These are phyloP conservation scores for Protobothrops mucrosquamatus DNA, from an alignment of 2,113 vertebrate genomes.

Conservation along the genomic window DNA sequence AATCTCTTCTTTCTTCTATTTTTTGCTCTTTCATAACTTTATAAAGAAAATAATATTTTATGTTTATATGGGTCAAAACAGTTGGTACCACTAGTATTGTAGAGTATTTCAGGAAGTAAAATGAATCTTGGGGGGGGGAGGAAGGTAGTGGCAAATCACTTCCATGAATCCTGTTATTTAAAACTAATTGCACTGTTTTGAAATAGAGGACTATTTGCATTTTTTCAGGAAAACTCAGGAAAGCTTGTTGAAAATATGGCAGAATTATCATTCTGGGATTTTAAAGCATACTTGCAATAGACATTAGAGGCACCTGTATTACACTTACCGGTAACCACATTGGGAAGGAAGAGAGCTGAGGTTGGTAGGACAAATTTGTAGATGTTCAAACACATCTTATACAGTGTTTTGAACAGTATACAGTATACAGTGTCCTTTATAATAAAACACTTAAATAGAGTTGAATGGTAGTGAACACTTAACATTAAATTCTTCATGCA, in stretches of 20 bases:
- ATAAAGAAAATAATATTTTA: not conserved
- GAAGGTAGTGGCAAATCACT: not conserved
- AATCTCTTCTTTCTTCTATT: not conserved
- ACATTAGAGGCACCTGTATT: not conserved
- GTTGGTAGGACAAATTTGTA: not conserved
- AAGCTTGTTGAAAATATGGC: not conserved
- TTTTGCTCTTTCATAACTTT: not conserved
- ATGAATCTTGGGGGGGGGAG: not conserved
- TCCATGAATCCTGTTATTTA: not conserved
- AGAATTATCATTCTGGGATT: not conserved
- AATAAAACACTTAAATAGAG: not conserved
- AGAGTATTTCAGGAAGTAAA: not conserved
- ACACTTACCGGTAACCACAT: not conserved
- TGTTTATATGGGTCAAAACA: not conserved
- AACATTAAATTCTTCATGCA: not conserved
- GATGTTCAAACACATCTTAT: not conserved
- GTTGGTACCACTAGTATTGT: not conserved
- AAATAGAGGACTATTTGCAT: not conserved
- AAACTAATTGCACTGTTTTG: not conserved
- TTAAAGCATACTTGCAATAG: not conserved
- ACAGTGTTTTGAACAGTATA: not conserved
- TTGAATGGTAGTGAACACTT: not conserved
- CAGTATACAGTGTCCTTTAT: not conserved
- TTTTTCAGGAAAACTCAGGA: not conserved
- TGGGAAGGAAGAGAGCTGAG: not conserved